Evolutionary conservation across 2,797 vertebrate species (phyloP), one percentile per base, ranked within the genome.

Genomic region (Bradypodion ventrale): DNA sequence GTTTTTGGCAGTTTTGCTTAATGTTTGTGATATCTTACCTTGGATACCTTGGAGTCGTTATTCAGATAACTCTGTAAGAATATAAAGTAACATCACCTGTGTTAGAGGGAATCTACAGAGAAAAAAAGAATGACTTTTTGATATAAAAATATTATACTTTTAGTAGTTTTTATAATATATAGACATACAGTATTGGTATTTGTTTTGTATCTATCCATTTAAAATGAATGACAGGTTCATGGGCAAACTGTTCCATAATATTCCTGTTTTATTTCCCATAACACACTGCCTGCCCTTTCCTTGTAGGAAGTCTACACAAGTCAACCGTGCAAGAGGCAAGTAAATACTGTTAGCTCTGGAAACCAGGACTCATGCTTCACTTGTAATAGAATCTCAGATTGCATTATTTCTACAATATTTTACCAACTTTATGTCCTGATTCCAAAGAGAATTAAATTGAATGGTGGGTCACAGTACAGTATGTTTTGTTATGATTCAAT

Each of bases 51-150:
- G n/a, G n/a, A n/a, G n/a, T n/a, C n/a, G n/a, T n/a, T n/a, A n/a
- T n/a, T n/a, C n/a, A n/a, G n/a, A n/a, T n/a, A n/a, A n/a, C n/a
- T n/a, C n/a, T 56, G 56, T 25, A 37, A 15, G 65, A 56, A 52
- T 23, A 29, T 42, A 10, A 46, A 65, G 40, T 74, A 74, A 74
- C 79, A 80, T 66, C 27, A 59, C 23, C 25, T 59, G 21, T 8
- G 32, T 65, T 40, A 52, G 35, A 5, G 8, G 44, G 37, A 65
- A 73, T 40, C 65, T 73, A 35, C 73, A 79, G 35, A 89, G 62
- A 16, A 86, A 85, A 63, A 85, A 87, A 35, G 87, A 85, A 66
- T 13, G 78, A 83, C 63, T 88, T 87, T 25, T 74, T 74, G 83
- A 40, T 87, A 42, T 70, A 87, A 81, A 80, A 83, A 82, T 56